A percentile compares a stretch with the other conserved stretches of the same genome.
These are phyloP conservation scores for Limnephilus rhombicus DNA, from an alignment of 2,888 invertebrate species.

Conservation along the genomic window DNA sequence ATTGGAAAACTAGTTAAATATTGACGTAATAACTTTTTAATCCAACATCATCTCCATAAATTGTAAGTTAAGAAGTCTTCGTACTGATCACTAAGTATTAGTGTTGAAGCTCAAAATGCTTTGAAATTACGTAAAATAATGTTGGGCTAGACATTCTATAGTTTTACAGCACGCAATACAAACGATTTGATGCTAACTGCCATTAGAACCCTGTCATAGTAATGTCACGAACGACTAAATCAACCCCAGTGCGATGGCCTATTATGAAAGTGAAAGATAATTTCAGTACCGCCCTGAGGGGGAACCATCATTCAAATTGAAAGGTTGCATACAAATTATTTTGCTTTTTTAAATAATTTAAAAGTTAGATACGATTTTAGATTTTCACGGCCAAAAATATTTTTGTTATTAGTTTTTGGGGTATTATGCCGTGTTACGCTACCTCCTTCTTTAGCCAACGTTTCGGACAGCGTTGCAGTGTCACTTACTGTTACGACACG, in stretches of 20 bases:
- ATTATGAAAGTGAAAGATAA: too few relatives aligned
- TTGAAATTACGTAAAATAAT: not conserved
- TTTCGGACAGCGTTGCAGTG: too few relatives aligned
- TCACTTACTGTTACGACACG: too few relatives aligned
- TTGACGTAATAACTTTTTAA: not conserved
- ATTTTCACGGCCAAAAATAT: too few relatives aligned
- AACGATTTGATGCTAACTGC: not conserved
- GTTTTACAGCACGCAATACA: not conserved
- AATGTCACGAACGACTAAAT: not conserved
- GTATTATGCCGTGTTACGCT: too few relatives aligned
- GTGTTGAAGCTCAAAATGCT: not conserved
- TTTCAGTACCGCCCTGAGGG: not conserved
- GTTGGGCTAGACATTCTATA: not conserved
- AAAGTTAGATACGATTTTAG: too few relatives aligned
- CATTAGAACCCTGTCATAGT: not conserved
- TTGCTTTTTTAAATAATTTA: too few relatives aligned
- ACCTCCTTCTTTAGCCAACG: too few relatives aligned
- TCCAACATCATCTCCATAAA: not conserved
- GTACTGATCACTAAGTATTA: not conserved
- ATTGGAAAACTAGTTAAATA: not conserved
- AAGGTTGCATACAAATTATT: too few relatives aligned
- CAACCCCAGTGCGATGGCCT: not conserved
- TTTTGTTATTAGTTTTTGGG: too few relatives aligned
- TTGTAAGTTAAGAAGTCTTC: not conserved
- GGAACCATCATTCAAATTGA: not conserved